Percentiles rank a stretch among this genome's conserved stretches.
phyloP scores from a whole-genome alignment of 2,888 invertebrate species.

The Tipula vernalis region DNA sequence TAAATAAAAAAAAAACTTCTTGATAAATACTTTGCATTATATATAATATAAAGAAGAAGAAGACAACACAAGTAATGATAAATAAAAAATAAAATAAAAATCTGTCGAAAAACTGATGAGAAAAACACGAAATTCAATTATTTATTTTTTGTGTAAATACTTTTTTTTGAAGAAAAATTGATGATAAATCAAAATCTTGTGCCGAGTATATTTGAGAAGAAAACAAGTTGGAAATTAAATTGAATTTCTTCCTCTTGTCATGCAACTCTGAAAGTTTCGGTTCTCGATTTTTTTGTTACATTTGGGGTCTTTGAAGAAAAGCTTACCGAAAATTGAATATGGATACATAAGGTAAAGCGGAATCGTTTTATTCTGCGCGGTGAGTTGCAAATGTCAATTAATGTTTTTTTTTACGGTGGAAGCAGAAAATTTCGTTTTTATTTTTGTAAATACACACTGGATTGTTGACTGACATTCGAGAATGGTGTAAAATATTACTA shows the following conservation, averaged over 20 bases:
- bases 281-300: not conserved
- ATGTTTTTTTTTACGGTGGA: not conserved
- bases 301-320: not conserved
- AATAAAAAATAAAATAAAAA: not conserved
- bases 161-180: not conserved
- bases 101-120: not conserved
- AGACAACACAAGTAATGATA: not conserved
- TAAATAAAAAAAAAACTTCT: not conserved
- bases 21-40: not conserved
- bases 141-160: not conserved
- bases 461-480: not conserved
- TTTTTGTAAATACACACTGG: not conserved
- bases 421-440: not conserved
- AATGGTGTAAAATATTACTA: not conserved
- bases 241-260: not conserved
- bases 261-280: not conserved
- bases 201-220: not conserved
- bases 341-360: not conserved
- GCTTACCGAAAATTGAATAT: not conserved
- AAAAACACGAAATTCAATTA: constrained; percentile 4
- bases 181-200: not conserved
- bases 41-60: not conserved
- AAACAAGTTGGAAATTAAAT: not conserved
- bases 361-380: not conserved
- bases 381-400: not conserved